Percentiles rank a stretch among this genome's conserved stretches.
phyloP scores from a whole-genome alignment of 2,113 vertebrate genomes.

The Oncorhynchus mykiss region DNA sequence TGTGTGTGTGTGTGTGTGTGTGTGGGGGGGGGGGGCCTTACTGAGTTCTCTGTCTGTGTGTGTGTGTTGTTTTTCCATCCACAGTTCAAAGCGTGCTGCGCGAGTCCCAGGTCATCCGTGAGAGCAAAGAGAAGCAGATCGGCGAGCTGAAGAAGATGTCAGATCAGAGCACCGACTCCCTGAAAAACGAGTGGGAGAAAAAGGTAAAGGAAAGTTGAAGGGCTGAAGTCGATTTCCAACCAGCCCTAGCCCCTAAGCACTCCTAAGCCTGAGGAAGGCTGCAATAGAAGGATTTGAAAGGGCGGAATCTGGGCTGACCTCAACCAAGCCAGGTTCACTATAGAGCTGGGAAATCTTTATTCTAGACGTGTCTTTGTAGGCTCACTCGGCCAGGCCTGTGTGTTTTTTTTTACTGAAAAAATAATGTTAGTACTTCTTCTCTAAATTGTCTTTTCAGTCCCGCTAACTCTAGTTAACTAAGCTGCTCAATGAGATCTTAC shows the following conservation, averaged over 20 bases:
- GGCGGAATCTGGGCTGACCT: conserved; percentile 32
- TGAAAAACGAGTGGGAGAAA: conserved; percentile 93
- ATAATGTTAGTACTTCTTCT: conserved; percentile 24
- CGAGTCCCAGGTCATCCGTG: conserved; percentile 86
- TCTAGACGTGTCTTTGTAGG: background rate
- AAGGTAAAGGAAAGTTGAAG: conserved; percentile 78
- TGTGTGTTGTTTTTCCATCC: conserved; percentile 48
- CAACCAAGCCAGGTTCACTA: conserved; percentile 29
- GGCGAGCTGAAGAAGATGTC: conserved; percentile 89
- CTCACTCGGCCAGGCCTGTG: background rate
- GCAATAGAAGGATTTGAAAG: conserved; percentile 31
- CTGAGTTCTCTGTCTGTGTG: conserved; percentile 26
- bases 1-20: background rate
- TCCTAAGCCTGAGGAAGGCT: conserved; percentile 35
- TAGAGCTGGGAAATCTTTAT: conserved; percentile 17
- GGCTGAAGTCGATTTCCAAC: conserved; percentile 22
- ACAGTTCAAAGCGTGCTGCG: conserved; percentile 90
- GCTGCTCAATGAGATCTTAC: conserved; percentile 33
- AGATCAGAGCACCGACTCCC: conserved; percentile 82
- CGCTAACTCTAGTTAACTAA: conserved; percentile 23
- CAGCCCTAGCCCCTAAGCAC: conserved; percentile 3
- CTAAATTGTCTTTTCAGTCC: conserved; percentile 40
- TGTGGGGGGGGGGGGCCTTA: background rate
- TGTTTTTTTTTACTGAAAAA: conserved; percentile 18
- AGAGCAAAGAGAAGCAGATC: conserved; percentile 93